These are phyloP conservation scores for Chelidonichthys spinosus DNA, from an alignment of 2,797 vertebrate genomes.

Conservation along the genomic window DNA sequence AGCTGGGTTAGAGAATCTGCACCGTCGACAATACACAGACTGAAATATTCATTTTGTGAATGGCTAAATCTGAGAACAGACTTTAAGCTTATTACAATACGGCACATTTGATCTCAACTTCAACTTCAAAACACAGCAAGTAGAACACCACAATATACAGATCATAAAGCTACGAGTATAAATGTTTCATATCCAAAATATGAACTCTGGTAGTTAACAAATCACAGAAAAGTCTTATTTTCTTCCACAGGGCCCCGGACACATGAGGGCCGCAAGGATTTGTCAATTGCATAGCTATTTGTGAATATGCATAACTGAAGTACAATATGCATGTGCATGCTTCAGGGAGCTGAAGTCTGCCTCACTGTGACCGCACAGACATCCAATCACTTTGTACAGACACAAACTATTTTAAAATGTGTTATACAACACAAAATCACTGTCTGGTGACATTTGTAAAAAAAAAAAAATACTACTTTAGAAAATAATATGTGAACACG, in stretches of 20 bases:
- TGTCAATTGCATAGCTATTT: not conserved
- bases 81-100: not conserved
- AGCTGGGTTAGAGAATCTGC: not conserved
- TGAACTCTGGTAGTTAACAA: too few species aligned
- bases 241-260: not conserved
- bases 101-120: too few species aligned
- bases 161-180: too few species aligned
- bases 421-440: too few species aligned
- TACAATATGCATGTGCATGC: not conserved
- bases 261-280: not conserved
- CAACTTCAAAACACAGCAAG: too few species aligned
- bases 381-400: not conserved
- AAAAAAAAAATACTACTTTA: too few species aligned
- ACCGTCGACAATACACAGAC: not conserved
- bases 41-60: not conserved
- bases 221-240: too few species aligned
- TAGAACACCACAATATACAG: too few species aligned
- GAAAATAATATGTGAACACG: too few species aligned
- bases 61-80: not conserved
- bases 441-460: too few species aligned
- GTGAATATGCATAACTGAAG: not conserved
- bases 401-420: too few species aligned
- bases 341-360: not conserved
- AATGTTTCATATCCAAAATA: too few species aligned
- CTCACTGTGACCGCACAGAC: not conserved